Conservation (phyloP, 2,113 vertebrate species). For the Cromileptes altivelis region DNA sequence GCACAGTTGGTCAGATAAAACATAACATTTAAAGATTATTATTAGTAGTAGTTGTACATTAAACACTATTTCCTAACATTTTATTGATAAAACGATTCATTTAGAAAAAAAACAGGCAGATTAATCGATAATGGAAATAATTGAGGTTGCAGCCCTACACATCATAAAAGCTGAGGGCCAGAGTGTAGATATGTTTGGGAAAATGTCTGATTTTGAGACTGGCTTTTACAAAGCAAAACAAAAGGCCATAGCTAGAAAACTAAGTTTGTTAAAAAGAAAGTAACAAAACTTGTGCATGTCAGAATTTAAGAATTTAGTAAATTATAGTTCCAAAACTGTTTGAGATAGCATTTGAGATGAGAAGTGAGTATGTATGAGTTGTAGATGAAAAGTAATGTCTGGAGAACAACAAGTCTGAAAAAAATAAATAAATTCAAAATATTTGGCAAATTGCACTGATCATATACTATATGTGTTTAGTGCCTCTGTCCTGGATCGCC, state of each 20-base stretch:
- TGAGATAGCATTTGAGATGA: not conserved
- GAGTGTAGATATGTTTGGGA: not conserved
- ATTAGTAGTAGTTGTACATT: no score
- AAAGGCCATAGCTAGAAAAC: not conserved
- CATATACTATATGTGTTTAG: slow-evolving; percentile 71
- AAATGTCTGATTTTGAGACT: not conserved
- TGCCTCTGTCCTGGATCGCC: slow-evolving; percentile 95
- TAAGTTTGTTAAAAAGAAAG: not conserved
- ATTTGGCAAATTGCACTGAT: not conserved
- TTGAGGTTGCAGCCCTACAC: no score
- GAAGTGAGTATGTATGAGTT: not conserved
- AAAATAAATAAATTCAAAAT: no score
- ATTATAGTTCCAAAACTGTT: not conserved
- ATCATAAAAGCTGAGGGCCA: not conserved
- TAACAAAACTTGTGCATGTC: no score
- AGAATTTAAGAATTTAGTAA: not conserved
- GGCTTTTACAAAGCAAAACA: not conserved
- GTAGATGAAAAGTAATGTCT: not conserved
- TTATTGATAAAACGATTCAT: no score
- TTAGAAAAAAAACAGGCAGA: no score
- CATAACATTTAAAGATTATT: no score
- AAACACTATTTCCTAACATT: no score
- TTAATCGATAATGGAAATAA: no score
- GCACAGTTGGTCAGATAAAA: no score
- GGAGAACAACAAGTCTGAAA: not conserved